Evolutionary conservation across 1,140 invertebrate genomes (phyloP), one percentile per base, ranked within the genome.

Genomic region (Drosophila aff.): DNA sequence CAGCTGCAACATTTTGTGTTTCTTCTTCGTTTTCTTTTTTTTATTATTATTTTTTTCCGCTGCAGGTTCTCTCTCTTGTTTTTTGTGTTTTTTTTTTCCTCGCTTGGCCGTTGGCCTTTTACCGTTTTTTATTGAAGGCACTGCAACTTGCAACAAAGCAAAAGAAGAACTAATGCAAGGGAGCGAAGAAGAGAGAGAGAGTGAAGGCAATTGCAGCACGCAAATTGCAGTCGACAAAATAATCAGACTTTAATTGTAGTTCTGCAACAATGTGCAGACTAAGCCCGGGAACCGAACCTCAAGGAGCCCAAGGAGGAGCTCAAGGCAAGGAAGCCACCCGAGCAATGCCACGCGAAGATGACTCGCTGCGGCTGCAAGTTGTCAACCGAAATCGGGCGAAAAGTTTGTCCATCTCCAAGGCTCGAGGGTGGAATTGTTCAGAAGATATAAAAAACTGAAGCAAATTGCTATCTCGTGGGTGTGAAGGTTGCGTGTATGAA

Each of bases 171-270:
- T 69, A 86, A 86, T 67, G 74, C 59, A 60, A 26, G 23, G 43
- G 21, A 26, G 41, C 11, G 40, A 23, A 16, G 36, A 9, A 28
- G 28, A 28, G 28, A 21, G 21, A 28, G 33, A n/a, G 65, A 47
- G 50, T 28, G n/a, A 36, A 28, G 59, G 43, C 63, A 83, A 80
- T 79, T 84, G 82, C 82, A 66, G 50, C 79, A 86, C 82, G 82
- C 79, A 86, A 86, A 86, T 86, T 86, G 69, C 58, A 86, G 84
- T 49, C 84, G 81, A 87, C 84, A 84, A 81, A 79, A 84, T 87
- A 87, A 87, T 87, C 84, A 89, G 84, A 69, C 84, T 84, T 87
- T 87, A 89, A 87, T 87, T 87, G 84, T 87, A 74, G 52, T 75
- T 73, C 63, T 47, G 72, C 83, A 86, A 74, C 83, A 79, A 79